phyloP scores from a whole-genome alignment of 35 echinoderm and acorn worm genomes.

The Ophioderma brevispina region DNA sequence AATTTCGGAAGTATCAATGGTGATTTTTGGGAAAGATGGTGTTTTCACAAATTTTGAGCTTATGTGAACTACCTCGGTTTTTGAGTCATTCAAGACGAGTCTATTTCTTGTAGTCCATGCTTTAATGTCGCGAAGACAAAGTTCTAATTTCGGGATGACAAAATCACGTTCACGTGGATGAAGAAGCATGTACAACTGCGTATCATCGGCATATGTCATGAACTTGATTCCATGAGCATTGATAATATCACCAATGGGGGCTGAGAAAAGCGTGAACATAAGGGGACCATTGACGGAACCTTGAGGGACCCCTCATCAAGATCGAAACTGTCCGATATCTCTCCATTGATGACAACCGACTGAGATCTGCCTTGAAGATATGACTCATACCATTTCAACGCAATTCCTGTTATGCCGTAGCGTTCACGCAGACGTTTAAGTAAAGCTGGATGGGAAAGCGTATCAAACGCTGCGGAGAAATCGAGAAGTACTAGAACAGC shows the following conservation, averaged over 20 bases:
- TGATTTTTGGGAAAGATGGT: conserved; percentile 10
- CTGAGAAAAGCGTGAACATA: conserved; percentile 57
- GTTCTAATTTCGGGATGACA: background rate
- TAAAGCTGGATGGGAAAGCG: too few relatives aligned
- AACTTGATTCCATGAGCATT: conserved; percentile 32
- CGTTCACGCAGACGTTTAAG: conserved; percentile 23
- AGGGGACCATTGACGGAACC: conserved; percentile 74
- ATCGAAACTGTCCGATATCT: background rate
- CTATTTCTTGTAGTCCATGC: conserved; percentile 3
- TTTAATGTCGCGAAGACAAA: conserved; percentile 26
- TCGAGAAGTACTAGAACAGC: too few relatives aligned
- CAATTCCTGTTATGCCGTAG: conserved; percentile 52
- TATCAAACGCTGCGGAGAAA: too few relatives aligned
- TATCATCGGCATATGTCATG: conserved; percentile 66
- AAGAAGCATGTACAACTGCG: conserved; percentile 19
- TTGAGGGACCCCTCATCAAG: conserved; percentile 64
- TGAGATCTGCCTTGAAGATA: conserved; percentile 39
- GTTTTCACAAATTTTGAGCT: conserved; percentile 13
- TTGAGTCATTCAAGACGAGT: conserved; percentile 19
- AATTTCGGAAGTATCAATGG: background rate
- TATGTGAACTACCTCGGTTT: conserved; percentile 25
- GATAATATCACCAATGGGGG: conserved; percentile 52
- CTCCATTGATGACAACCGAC: conserved; percentile 14
- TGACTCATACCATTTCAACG: conserved; percentile 32
- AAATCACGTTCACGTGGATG: background rate